These are phyloP conservation scores for Ectemnius cavifrons DNA, from an alignment of 2,888 invertebrate species.

Conservation along the genomic window DNA sequence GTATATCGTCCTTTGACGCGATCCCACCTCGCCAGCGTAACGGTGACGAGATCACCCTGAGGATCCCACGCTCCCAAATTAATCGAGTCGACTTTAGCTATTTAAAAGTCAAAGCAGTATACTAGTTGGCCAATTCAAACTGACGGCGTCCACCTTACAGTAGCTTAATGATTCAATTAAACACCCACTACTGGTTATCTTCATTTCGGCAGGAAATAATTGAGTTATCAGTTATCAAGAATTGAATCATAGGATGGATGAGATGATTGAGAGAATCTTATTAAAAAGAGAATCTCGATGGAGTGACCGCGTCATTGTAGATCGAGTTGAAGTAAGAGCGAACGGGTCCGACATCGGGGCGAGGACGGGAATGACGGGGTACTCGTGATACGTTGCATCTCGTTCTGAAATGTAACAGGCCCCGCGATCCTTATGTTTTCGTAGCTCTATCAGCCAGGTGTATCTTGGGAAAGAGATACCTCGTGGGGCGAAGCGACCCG, in stretches of 20 bases:
- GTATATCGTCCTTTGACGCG: conserved; percentile 58
- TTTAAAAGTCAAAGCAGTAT: no score
- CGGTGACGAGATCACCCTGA: conserved; percentile 13
- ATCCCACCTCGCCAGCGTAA: conserved; percentile 23
- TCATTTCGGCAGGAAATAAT: no score
- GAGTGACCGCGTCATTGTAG: conserved; percentile 37
- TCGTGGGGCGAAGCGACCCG: conserved; percentile 41
- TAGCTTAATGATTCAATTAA: no score
- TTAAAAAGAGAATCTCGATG: conserved; percentile 7
- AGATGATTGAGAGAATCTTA: conserved; percentile 10
- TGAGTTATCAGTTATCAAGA: no score
- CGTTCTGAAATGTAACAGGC: conserved; percentile 60
- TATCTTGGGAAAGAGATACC: conserved; percentile 58
- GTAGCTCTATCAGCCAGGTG: conserved; percentile 52
- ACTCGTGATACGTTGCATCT: conserved; percentile 39
- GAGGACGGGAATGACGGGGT: conserved; percentile 30
- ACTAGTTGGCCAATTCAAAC: no score
- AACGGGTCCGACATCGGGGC: conserved; percentile 11
- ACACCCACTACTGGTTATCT: no score
- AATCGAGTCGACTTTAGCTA: neutral
- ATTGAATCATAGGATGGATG: neutral
- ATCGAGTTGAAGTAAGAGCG: conserved; percentile 16
- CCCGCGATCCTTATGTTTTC: conserved; percentile 52
- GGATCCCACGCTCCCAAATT: conserved; percentile 9
- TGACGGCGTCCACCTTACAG: no score